Percentiles rank a stretch among this genome's conserved stretches.
phyloP scores from a whole-genome alignment of 2,797 vertebrate species.

The Enteromius anoplus region DNA sequence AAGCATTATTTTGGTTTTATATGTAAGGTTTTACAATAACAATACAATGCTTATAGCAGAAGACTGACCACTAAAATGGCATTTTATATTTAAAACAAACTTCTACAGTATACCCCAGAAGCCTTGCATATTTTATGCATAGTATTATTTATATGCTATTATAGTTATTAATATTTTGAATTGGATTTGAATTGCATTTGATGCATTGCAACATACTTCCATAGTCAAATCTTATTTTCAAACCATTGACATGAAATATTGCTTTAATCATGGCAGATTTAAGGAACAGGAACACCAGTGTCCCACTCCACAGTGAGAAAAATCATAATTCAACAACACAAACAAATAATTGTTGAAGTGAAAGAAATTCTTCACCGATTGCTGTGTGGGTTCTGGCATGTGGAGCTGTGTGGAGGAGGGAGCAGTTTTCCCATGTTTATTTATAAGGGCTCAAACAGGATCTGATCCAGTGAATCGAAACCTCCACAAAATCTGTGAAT shows the following conservation, averaged over 20 bases:
- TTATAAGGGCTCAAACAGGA: constrained; percentile 62
- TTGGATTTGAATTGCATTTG: neutral
- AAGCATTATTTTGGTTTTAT: neutral
- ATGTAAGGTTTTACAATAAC: neutral
- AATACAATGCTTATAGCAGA: neutral
- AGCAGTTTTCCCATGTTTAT: constrained; percentile 66
- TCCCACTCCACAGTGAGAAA: constrained; percentile 61
- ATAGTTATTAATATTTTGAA: neutral
- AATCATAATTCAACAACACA: constrained; percentile 71
- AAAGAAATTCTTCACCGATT: constrained; percentile 68
- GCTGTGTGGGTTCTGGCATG: constrained; percentile 59
- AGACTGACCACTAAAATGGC: neutral
- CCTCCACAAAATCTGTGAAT: constrained; percentile 63
- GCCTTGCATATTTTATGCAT: neutral
- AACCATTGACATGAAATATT: neutral
- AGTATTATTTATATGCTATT: neutral
- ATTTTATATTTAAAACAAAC: neutral
- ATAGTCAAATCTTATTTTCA: neutral
- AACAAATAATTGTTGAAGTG: constrained; percentile 64
- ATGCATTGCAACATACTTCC: neutral
- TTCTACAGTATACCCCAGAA: neutral
- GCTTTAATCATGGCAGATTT: constrained; percentile 22
- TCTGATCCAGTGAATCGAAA: constrained; percentile 65
- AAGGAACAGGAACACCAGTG: constrained; percentile 59
- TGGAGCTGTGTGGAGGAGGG: constrained; percentile 38